Evolutionary conservation across 1,140 invertebrate genomes (phyloP).

Genomic region (Lucilia sericata): DNA sequence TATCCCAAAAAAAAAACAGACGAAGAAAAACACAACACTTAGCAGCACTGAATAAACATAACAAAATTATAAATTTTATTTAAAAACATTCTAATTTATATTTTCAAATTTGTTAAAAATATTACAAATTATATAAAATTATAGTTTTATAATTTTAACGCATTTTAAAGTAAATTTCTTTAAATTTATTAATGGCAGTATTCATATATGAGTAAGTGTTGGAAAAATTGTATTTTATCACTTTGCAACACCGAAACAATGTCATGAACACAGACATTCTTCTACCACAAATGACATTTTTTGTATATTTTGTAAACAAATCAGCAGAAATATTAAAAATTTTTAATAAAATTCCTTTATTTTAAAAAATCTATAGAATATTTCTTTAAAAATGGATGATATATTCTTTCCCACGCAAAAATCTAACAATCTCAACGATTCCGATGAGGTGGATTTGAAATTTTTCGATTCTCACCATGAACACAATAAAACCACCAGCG

Average conservation of each 20-base stretch:
- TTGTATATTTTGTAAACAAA: constrained; percentile 11
- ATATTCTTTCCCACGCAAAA: constrained; percentile 34
- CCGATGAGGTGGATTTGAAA: constrained; percentile 55
- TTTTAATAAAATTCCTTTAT: background rate
- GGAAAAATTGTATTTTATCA: too few relatives aligned
- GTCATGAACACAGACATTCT: background rate
- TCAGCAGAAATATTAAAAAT: background rate
- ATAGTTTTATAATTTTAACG: too few relatives aligned
- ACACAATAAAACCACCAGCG: constrained; percentile 27
- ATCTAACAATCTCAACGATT: constrained; percentile 50
- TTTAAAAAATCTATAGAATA: background rate
- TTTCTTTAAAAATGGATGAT: constrained; percentile 36
- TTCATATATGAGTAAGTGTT: too few relatives aligned
- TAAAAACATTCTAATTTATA: too few relatives aligned
- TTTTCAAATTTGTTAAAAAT: too few relatives aligned
- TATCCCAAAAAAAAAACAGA: too few relatives aligned
- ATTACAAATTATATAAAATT: too few relatives aligned
- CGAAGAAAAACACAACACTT: too few relatives aligned
- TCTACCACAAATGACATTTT: background rate
- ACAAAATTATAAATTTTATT: too few relatives aligned
- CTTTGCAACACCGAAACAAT: background rate
- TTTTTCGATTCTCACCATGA: constrained; percentile 44
- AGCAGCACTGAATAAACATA: too few relatives aligned
- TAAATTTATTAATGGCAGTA: too few relatives aligned
- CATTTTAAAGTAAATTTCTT: too few relatives aligned